These are phyloP conservation scores for Unio pictorum DNA, from an alignment of 2,888 invertebrate genomes.

Conservation along the genomic window DNA sequence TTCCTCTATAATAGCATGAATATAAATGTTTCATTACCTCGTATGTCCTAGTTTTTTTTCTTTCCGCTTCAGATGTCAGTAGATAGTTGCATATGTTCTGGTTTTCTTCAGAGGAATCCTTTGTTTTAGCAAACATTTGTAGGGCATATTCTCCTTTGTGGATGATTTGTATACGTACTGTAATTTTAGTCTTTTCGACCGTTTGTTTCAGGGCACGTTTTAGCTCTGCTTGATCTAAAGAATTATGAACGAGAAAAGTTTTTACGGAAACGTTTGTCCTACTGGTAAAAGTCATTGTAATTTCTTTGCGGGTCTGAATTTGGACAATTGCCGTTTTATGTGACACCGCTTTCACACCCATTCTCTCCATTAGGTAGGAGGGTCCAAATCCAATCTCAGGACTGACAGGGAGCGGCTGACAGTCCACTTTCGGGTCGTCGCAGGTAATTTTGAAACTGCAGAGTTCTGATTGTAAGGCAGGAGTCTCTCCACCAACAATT, in stretches of 20 bases:
- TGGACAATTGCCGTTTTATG: constrained; percentile 31
- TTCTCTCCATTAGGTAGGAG: constrained; percentile 17
- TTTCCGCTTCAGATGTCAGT: constrained; percentile 22
- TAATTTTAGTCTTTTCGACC: constrained; percentile 9
- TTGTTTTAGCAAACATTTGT: constrained; percentile 20
- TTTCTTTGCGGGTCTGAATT: constrained; percentile 14
- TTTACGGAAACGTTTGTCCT: constrained; percentile 18
- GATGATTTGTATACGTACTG: constrained; percentile 20
- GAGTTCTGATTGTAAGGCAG: background rate
- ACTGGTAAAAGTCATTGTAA: constrained; percentile 30
- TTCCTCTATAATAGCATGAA: no score
- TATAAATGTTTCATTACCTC: constrained; percentile 7
- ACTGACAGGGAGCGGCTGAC: constrained; percentile 31
- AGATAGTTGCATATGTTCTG: constrained; percentile 35
- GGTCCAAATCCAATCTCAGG: constrained; percentile 43
- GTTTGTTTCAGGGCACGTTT: constrained; percentile 17
- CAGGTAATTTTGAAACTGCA: constrained; percentile 38
- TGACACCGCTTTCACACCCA: constrained; percentile 25
- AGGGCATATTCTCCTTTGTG: constrained; percentile 26
- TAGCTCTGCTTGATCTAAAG: constrained; percentile 21
- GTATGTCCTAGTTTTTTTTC: constrained; percentile 6
- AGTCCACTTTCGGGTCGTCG: constrained; percentile 26
- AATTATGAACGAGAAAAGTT: constrained; percentile 26
- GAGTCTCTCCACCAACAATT: constrained; percentile 23
- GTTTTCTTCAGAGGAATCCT: constrained; percentile 5